These are phyloP conservation scores for Antechinus stuartii DNA, from an alignment of 2,113 vertebrate genomes.

Conservation along the genomic window DNA sequence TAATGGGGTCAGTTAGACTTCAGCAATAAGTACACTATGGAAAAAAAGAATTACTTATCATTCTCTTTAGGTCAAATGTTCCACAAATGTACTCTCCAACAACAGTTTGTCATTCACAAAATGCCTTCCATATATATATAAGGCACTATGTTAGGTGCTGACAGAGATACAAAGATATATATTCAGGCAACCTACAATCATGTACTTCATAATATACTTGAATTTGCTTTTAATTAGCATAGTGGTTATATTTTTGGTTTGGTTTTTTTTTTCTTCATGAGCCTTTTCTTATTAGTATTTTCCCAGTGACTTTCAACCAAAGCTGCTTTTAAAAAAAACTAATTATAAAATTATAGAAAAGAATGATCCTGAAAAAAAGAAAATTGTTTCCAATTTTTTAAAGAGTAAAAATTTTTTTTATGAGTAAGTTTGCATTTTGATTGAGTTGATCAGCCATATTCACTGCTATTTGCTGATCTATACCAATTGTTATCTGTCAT, in stretches of 20 bases:
- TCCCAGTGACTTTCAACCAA: not conserved
- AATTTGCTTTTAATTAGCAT: not conserved
- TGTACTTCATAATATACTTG: not conserved
- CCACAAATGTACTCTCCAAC: not conserved
- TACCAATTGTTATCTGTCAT: not conserved
- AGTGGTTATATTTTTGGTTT: not conserved
- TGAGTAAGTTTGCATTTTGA: not conserved
- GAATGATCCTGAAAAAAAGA: not conserved
- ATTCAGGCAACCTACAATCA: not conserved
- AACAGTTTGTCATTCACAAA: not conserved
- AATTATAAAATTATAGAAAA: not conserved
- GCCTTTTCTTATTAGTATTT: not conserved
- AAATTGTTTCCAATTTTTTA: not conserved
- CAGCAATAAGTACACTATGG: not conserved
- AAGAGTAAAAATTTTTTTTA: not conserved
- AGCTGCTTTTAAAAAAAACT: rapidly evolving
- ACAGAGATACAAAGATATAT: not conserved
- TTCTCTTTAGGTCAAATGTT: not conserved
- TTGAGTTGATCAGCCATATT: not conserved
- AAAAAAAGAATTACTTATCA: not conserved
- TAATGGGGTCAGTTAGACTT: not conserved
- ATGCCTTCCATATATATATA: not conserved
- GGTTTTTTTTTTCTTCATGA: not conserved
- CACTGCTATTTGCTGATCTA: not conserved
- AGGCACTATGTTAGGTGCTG: not conserved